phyloP scores from a whole-genome alignment of 2,888 invertebrate species.

The Orthonevra nobilis region DNA sequence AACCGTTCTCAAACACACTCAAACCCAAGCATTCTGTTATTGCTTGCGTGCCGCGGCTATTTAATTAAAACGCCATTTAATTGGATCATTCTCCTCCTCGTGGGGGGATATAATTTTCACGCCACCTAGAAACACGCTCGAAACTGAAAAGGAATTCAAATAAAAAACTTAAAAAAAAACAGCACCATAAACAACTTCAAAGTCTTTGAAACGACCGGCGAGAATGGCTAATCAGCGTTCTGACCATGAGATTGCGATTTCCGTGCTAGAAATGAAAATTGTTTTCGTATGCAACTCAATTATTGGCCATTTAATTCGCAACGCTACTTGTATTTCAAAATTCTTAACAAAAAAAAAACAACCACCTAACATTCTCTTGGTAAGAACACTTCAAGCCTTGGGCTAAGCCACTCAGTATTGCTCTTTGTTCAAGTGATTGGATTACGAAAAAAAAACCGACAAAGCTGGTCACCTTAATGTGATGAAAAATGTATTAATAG shows the following conservation, averaged over 20 bases:
- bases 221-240: conserved; percentile 22
- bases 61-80: conserved; percentile 56
- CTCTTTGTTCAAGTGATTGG: not conserved
- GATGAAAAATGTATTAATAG: not conserved
- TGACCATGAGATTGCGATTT: conserved; percentile 55
- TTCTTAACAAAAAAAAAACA: not conserved
- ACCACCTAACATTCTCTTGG: not conserved
- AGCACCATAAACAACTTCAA: not conserved
- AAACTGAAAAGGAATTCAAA: not conserved
- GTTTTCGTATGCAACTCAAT: conserved; percentile 1
- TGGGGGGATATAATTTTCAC: conserved; percentile 41
- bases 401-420: not conserved
- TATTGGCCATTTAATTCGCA: conserved; percentile 3
- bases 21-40: too few relatives aligned
- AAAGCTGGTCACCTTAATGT: not conserved
- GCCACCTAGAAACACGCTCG: conserved; percentile 25
- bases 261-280: conserved; percentile 57
- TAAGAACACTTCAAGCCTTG: not conserved
- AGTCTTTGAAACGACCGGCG: not conserved
- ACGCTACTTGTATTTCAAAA: conserved; percentile 5
- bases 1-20: not conserved
- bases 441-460: not conserved
- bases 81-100: conserved; percentile 52
- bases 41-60: conserved; percentile 9
- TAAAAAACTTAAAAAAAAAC: not conserved